Conservation (phyloP, 2,888 invertebrate genomes). For the Crioceris asparagi region DNA sequence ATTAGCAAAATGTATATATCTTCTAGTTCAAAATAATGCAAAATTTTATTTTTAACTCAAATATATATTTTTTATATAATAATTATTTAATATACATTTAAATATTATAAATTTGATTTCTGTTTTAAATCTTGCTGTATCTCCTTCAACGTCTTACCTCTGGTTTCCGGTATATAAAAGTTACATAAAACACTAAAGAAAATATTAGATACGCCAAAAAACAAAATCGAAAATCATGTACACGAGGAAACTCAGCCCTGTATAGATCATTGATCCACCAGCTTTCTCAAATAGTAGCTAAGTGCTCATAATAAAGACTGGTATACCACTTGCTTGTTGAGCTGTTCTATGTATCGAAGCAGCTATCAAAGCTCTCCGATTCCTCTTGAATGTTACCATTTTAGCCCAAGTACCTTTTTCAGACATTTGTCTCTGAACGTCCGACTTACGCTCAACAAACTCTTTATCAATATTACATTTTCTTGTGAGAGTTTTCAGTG, state of each 20-base stretch:
- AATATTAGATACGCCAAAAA: too few species aligned
- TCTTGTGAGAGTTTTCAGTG: slow-evolving; percentile 21
- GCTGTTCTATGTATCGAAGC: slow-evolving; percentile 24
- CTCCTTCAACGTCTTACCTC: too few species aligned
- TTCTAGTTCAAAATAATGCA: too few species aligned
- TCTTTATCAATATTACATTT: slow-evolving; percentile 21
- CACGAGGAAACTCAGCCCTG: slow-evolving; percentile 9
- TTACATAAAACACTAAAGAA: too few species aligned
- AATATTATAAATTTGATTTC: too few species aligned
- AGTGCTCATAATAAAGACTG: slow-evolving; percentile 3
- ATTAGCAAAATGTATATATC: too few species aligned
- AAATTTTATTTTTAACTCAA: too few species aligned
- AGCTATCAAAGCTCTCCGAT: slow-evolving; percentile 25
- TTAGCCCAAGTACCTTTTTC: slow-evolving; percentile 28
- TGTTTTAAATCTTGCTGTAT: too few species aligned
- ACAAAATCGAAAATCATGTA: slow-evolving; percentile 8
- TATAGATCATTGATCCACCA: slow-evolving; percentile 20
- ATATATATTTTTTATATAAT: too few species aligned
- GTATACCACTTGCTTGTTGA: slow-evolving; percentile 26
- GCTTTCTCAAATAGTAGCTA: slow-evolving; percentile 19
- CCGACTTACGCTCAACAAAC: slow-evolving; percentile 19
- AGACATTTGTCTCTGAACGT: slow-evolving; percentile 27
- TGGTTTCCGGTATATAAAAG: too few species aligned
- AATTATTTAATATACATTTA: too few species aligned
- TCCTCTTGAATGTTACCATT: slow-evolving; percentile 25